phyloP scores from a whole-genome alignment of 2,113 vertebrate species.

The Scytalopus superciliaris region DNA sequence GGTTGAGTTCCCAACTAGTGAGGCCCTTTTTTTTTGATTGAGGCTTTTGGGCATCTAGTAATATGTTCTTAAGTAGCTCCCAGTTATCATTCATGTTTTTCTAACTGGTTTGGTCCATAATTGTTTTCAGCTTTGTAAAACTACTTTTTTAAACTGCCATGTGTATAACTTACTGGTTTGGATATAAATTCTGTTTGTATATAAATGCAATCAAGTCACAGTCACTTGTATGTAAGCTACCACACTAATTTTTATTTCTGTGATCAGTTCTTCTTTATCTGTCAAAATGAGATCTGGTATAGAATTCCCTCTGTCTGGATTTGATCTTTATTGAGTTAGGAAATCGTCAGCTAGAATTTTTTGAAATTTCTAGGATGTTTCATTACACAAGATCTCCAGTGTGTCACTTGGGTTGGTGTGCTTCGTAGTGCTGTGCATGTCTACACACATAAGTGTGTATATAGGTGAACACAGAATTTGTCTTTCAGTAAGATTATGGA shows the following conservation, averaged over 20 bases:
- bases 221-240: neutral
- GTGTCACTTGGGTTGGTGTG: neutral
- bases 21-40: neutral
- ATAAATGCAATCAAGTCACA: conserved; percentile 20
- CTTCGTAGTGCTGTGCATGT: neutral
- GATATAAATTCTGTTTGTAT: conserved; percentile 6
- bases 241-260: neutral
- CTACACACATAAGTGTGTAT: neutral
- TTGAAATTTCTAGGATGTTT: neutral
- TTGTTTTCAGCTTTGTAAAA: conserved; percentile 43
- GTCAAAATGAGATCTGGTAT: neutral
- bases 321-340: conserved; percentile 14
- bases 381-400: neutral
- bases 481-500: neutral
- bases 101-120: conserved; percentile 12
- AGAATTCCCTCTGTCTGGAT: neutral
- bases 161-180: neutral
- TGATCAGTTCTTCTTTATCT: conserved; percentile 8
- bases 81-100: conserved; percentile 30
- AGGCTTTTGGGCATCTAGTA: neutral
- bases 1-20: neutral
- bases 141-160: neutral
- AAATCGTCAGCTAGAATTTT: neutral
- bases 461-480: neutral
- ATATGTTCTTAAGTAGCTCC: neutral